Percentiles rank a stretch among this genome's conserved stretches.
These are phyloP conservation scores for Istiophorus platypterus DNA, from an alignment of 2,113 vertebrate genomes.

Conservation along the genomic window DNA sequence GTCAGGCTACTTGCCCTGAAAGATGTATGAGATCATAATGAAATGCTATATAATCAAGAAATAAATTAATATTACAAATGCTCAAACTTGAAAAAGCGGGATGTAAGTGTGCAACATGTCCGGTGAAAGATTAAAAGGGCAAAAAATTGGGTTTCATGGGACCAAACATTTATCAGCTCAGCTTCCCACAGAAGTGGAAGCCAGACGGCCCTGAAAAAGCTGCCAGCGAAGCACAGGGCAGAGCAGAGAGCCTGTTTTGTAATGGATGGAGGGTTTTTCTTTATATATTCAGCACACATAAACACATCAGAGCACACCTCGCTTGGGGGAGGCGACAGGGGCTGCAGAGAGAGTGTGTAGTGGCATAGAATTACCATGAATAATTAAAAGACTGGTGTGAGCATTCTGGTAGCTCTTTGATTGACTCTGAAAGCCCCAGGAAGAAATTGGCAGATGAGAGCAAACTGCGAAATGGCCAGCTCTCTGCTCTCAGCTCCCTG, in stretches of 20 bases:
- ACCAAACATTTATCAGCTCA: conserved; percentile 67
- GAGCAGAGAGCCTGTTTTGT: conserved; percentile 71
- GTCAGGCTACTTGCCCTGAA: conserved; percentile 43
- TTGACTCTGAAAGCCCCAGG: conserved; percentile 83
- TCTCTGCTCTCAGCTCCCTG: conserved; percentile 76
- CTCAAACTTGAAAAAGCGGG: conserved; percentile 49
- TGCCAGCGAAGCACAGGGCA: conserved; percentile 62
- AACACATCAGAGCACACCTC: conserved; percentile 80
- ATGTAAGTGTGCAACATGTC: conserved; percentile 53
- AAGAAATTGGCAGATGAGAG: conserved; percentile 83
- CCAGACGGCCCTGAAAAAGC: conserved; percentile 72
- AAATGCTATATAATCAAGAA: conserved; percentile 33
- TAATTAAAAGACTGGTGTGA: conserved; percentile 85
- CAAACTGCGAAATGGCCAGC: conserved; percentile 81
- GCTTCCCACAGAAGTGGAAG: conserved; percentile 65
- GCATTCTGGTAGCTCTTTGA: conserved; percentile 84
- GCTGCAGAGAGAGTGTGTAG: conserved; percentile 73
- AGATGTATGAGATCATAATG: conserved; percentile 56
- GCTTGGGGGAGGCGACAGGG: conserved; percentile 76
- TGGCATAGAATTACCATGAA: conserved; percentile 80
- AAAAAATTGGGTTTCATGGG: conserved; percentile 59
- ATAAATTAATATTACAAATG: conserved; percentile 36
- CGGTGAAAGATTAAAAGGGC: conserved; percentile 63
- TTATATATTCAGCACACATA: conserved; percentile 79
- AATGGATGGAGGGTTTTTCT: conserved; percentile 68